A percentile compares a stretch with the other conserved stretches of the same genome.
phyloP scores from a whole-genome alignment of 2,113 vertebrate genomes.

The Gadus macrocephalus region DNA sequence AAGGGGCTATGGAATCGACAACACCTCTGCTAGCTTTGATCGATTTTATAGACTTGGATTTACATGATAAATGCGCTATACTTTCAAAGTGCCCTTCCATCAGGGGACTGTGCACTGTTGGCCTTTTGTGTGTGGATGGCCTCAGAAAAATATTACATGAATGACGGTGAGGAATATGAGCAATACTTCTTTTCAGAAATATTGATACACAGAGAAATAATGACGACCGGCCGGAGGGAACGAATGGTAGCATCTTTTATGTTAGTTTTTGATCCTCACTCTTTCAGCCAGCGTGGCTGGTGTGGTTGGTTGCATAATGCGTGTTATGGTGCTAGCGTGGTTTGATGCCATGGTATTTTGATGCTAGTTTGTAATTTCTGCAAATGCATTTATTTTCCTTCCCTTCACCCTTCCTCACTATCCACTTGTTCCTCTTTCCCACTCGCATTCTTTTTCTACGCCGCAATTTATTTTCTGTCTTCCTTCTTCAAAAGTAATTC shows the following conservation, averaged over 20 bases:
- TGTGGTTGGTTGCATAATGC: too few relatives aligned
- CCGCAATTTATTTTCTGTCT: conserved; percentile 9
- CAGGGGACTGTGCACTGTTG: background rate
- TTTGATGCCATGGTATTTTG: too few relatives aligned
- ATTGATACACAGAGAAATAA: too few relatives aligned
- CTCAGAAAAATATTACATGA: background rate
- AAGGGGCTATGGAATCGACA: conserved; percentile 4
- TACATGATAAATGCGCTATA: conserved; percentile 16
- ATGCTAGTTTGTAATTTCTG: conserved; percentile 5
- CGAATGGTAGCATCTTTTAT: too few relatives aligned
- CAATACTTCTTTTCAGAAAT: too few relatives aligned
- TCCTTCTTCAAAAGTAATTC: conserved; percentile 18
- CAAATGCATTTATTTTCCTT: conserved; percentile 29
- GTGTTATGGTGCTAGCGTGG: too few relatives aligned
- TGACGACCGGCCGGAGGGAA: too few relatives aligned
- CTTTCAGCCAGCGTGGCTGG: too few relatives aligned
- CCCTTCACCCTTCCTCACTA: conserved; percentile 20
- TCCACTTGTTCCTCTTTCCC: background rate
- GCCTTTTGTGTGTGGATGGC: background rate
- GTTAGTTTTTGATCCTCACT: too few relatives aligned
- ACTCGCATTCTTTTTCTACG: conserved; percentile 16
- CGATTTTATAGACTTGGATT: conserved; percentile 37
- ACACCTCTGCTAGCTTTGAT: conserved; percentile 14
- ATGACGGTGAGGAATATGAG: too few relatives aligned
- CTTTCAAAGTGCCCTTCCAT: conserved; percentile 4